These are phyloP conservation scores for Nanorana parkeri DNA, from an alignment of 2,113 vertebrate species.

Conservation along the genomic window DNA sequence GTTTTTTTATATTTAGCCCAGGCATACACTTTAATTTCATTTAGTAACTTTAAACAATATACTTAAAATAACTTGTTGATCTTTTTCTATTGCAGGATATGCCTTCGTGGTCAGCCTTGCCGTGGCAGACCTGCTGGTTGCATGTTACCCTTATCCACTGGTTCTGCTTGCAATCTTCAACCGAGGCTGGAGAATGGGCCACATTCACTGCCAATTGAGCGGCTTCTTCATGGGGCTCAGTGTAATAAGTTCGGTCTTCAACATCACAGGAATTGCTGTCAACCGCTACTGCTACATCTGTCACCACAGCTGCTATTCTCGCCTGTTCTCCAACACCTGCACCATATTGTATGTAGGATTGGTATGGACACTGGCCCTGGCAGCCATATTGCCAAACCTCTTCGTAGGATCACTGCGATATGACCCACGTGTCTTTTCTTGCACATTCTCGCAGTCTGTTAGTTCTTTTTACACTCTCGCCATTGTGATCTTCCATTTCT, in stretches of 20 bases:
- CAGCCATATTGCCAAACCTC: constrained; percentile 80
- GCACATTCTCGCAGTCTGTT: constrained; percentile 82
- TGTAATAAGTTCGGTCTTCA: constrained; percentile 84
- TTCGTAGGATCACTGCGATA: constrained; percentile 81
- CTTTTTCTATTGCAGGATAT: constrained; percentile 72
- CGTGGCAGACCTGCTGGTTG: constrained; percentile 80
- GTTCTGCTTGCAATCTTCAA: constrained; percentile 80
- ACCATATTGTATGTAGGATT: constrained; percentile 77
- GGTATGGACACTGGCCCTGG: constrained; percentile 77
- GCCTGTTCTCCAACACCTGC: constrained; percentile 78
- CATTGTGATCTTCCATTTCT: constrained; percentile 81
- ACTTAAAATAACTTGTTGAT: background rate
- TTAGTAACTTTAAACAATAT: too few relatives aligned
- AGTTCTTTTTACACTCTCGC: constrained; percentile 80
- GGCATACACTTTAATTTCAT: too few relatives aligned
- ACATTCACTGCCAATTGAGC: constrained; percentile 82
- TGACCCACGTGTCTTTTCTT: constrained; percentile 79
- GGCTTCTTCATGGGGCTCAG: constrained; percentile 85
- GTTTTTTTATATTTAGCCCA: too few relatives aligned
- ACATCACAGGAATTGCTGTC: constrained; percentile 82
- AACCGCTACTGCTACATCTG: constrained; percentile 86
- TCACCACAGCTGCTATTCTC: constrained; percentile 79
- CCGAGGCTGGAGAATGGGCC: constrained; percentile 78
- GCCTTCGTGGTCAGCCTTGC: constrained; percentile 84
- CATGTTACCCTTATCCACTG: constrained; percentile 80